Conservation (phyloP, 2,888 invertebrate genomes). For the Rhagophthalmus giganteus region DNA sequence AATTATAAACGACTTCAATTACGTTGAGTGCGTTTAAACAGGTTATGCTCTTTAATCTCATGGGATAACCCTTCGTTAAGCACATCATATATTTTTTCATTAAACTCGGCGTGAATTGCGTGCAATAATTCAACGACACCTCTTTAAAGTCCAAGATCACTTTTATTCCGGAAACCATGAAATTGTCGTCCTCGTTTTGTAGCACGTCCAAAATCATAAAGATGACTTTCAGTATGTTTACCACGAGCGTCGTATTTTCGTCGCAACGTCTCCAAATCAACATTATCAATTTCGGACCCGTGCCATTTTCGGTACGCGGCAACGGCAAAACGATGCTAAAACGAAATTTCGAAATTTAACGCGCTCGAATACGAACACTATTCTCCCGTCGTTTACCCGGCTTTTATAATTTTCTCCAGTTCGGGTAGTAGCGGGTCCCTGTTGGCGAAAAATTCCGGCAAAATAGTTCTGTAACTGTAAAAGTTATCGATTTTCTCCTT, state of each 20-base stretch:
- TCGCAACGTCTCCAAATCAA: not conserved
- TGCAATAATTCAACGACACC: slow-evolving; percentile 58
- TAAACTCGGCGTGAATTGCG: slow-evolving; percentile 58
- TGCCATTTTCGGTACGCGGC: not conserved
- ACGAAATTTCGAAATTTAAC: not conserved
- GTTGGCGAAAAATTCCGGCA: slow-evolving; percentile 62
- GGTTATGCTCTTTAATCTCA: slow-evolving; percentile 61
- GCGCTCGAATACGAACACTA: too few species aligned
- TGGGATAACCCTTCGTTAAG: slow-evolving; percentile 62
- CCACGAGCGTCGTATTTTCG: not conserved
- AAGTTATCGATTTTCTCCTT: slow-evolving; percentile 63
- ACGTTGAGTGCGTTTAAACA: slow-evolving; percentile 63
- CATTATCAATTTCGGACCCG: slow-evolving; percentile 5
- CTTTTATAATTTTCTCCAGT: slow-evolving; percentile 42
- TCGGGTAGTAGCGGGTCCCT: slow-evolving; percentile 54
- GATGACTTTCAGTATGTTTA: slow-evolving; percentile 54
- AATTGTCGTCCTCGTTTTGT: slow-evolving; percentile 63
- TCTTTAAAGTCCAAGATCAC: slow-evolving; percentile 61
- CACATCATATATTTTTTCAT: slow-evolving; percentile 57
- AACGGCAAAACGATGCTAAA: not conserved
- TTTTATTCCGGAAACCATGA: slow-evolving; percentile 58
- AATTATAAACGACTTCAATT: slow-evolving; percentile 53
- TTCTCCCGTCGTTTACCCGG: too few species aligned
- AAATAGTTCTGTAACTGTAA: slow-evolving; percentile 60
- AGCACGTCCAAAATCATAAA: slow-evolving; percentile 61